phyloP scores from a whole-genome alignment of 2,113 vertebrate genomes.

The Chaetura pelagica region DNA sequence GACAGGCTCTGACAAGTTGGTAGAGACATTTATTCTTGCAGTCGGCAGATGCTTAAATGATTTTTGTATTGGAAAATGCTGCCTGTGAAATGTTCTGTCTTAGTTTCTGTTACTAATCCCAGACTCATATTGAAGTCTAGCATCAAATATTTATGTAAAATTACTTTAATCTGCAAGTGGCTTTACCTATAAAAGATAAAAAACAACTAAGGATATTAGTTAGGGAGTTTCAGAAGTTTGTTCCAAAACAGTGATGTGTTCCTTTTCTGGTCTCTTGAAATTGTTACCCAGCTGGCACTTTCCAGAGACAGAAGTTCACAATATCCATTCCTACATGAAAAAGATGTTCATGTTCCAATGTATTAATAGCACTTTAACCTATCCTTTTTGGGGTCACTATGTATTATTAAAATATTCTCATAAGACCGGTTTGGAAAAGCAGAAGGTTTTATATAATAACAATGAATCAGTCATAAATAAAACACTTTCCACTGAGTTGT shows the following conservation, averaged over 20 bases:
- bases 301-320: neutral
- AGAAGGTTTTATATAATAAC: neutral
- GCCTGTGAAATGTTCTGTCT: slow-evolving; percentile 40
- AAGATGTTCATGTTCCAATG: neutral
- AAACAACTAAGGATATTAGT: slow-evolving; percentile 17
- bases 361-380: slow-evolving; percentile 16
- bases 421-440: neutral
- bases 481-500: neutral
- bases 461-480: neutral
- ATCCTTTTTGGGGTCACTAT: neutral
- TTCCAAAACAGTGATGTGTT: neutral
- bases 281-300: neutral
- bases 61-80: slow-evolving; percentile 62
- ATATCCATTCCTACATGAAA: neutral
- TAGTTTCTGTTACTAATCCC: neutral
- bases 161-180: slow-evolving; percentile 30
- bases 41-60: slow-evolving; percentile 49
- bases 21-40: slow-evolving; percentile 63
- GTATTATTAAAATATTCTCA: slow-evolving; percentile 22
- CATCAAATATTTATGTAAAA: slow-evolving; percentile 47
- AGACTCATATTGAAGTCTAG: slow-evolving; percentile 36
- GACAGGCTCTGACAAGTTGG: slow-evolving; percentile 64
- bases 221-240: neutral
- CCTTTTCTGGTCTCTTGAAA: neutral
- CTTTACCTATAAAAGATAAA: slow-evolving; percentile 40